These are phyloP conservation scores for Aphidius ervi DNA, from an alignment of 1,140 invertebrate genomes.

Conservation along the genomic window DNA sequence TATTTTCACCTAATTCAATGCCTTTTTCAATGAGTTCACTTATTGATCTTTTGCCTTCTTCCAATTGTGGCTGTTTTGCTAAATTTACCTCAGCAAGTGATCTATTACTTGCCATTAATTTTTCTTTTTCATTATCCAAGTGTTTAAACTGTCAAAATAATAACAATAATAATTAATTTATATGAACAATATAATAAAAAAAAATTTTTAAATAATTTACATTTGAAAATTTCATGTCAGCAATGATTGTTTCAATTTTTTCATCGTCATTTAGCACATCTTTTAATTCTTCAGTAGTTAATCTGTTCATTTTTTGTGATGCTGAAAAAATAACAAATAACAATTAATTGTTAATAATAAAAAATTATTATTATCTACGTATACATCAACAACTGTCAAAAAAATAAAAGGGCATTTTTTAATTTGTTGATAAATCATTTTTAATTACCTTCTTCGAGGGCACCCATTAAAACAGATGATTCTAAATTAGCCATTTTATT, in stretches of 20 bases:
- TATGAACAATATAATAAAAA: not conserved
- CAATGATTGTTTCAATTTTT: conserved; percentile 76
- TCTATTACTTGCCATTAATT: conserved; percentile 79
- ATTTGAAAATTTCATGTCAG: conserved; percentile 53
- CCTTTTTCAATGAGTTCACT: conserved; percentile 67
- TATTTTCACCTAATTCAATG: conserved; percentile 60
- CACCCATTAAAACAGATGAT: too few relatives aligned
- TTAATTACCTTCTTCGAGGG: too few relatives aligned
- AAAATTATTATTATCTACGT: too few relatives aligned
- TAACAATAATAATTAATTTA: conserved; percentile 16
- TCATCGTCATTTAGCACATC: conserved; percentile 78
- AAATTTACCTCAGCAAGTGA: conserved; percentile 84
- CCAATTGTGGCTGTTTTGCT: conserved; percentile 73
- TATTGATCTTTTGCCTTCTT: conserved; percentile 65
- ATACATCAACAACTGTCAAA: too few relatives aligned
- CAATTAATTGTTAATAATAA: too few relatives aligned
- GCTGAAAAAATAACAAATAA: too few relatives aligned
- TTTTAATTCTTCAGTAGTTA: conserved; percentile 73
- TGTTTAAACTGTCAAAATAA: conserved; percentile 65
- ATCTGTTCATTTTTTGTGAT: conserved; percentile 1
- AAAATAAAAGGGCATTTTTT: too few relatives aligned
- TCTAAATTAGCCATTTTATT: too few relatives aligned
- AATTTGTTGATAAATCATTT: too few relatives aligned
- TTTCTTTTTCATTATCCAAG: conserved; percentile 77
- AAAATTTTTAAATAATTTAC: conserved; percentile 22